Evolutionary conservation across 2,113 vertebrate species (phyloP).

Genomic region (Neogale vison): DNA sequence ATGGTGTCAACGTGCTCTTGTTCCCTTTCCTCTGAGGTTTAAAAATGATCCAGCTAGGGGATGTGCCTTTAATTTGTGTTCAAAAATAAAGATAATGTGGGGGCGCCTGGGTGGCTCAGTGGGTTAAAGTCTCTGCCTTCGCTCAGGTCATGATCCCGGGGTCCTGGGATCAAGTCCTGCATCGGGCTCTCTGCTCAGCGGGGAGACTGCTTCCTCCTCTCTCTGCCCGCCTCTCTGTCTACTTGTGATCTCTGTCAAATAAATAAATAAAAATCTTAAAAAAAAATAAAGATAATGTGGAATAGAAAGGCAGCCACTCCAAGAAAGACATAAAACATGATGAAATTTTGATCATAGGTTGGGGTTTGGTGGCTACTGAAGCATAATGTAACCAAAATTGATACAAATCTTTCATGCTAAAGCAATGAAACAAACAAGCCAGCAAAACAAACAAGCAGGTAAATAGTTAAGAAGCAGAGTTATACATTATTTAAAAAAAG

Average conservation of each 20-base stretch:
- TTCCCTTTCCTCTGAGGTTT: neutral
- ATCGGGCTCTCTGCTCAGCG: too few relatives aligned
- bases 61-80: neutral
- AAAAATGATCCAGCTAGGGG: neutral
- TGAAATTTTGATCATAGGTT: neutral
- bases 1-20: neutral
- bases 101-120: too few relatives aligned
- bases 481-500: neutral
- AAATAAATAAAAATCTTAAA: too few relatives aligned
- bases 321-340: neutral
- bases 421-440: neutral
- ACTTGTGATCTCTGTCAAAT: too few relatives aligned
- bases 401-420: neutral
- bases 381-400: neutral
- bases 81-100: neutral
- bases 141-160: too few relatives aligned
- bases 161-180: too few relatives aligned
- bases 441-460: neutral
- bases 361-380: neutral
- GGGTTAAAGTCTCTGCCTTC: too few relatives aligned
- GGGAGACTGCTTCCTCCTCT: too few relatives aligned
- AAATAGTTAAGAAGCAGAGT: neutral
- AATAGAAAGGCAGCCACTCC: neutral
- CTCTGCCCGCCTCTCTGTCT: too few relatives aligned
- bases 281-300: neutral